A percentile compares a stretch with the other conserved stretches of the same genome.
These are phyloP conservation scores for Parnassius mnemosyne DNA, from an alignment of 2,888 invertebrate species.

Conservation along the genomic window DNA sequence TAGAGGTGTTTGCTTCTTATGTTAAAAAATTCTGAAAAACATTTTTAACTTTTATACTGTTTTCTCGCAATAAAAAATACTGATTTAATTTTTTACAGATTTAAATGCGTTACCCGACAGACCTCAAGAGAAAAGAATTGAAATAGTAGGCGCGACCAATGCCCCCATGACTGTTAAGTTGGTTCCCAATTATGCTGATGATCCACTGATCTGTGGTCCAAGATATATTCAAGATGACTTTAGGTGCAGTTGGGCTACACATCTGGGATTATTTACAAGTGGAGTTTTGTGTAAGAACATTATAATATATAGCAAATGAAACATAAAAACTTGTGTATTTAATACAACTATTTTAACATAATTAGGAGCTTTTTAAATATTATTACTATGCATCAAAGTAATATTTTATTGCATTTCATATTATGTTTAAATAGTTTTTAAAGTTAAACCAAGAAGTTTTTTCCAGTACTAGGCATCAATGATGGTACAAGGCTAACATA, in stretches of 20 bases:
- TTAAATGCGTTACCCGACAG: conserved; percentile 85
- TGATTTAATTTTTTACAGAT: conserved; percentile 70
- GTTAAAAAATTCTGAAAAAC: background rate
- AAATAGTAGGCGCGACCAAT: conserved; percentile 84
- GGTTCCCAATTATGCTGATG: conserved; percentile 85
- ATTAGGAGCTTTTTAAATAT: too few species aligned
- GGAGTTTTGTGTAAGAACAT: conserved; percentile 85
- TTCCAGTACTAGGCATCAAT: conserved; percentile 87
- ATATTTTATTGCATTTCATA: too few species aligned
- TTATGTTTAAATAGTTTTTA: too few species aligned
- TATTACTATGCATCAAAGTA: too few species aligned
- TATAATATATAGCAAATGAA: too few species aligned
- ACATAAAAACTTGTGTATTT: too few species aligned
- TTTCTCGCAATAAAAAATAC: too few species aligned
- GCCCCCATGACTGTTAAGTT: conserved; percentile 79
- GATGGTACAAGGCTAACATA: conserved; percentile 80
- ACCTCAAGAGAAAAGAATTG: conserved; percentile 79
- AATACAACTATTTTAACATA: too few species aligned
- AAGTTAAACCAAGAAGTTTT: background rate
- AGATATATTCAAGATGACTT: conserved; percentile 86
- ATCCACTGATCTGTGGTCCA: conserved; percentile 87
- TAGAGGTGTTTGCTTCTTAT: conserved; percentile 47
- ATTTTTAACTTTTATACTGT: too few species aligned
- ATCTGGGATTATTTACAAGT: conserved; percentile 83
- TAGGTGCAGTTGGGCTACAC: conserved; percentile 80